Evolutionary conservation across 2,113 vertebrate genomes (phyloP).

Genomic region (Brienomyrus brachyistius): DNA sequence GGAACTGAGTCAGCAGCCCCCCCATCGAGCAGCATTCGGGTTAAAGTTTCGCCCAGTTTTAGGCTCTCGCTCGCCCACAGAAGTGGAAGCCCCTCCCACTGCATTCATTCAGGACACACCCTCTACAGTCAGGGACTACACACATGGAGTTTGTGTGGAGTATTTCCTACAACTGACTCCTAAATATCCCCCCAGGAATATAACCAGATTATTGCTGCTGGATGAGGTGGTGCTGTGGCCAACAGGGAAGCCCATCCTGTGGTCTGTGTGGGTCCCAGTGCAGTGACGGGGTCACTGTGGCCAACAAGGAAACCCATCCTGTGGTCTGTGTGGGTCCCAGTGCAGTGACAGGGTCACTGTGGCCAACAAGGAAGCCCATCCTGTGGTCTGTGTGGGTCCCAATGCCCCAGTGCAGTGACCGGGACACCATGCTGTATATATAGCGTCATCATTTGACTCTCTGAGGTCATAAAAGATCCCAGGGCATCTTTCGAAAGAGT

Average conservation of each 20-base stretch:
- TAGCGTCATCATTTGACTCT: background rate
- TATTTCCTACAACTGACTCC: background rate
- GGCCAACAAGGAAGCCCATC: no score
- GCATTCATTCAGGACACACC: background rate
- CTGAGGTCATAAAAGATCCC: background rate
- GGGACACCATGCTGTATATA: background rate
- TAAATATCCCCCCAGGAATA: background rate
- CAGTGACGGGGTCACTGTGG: no score
- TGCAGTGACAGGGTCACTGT: no score
- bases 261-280: no score
- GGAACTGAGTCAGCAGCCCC: background rate
- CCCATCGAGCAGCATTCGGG: background rate
- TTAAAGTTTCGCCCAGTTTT: background rate
- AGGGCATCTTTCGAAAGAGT: background rate
- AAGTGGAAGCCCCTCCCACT: background rate
- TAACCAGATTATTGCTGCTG: background rate
- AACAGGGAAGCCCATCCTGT: background rate
- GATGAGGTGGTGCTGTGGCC: background rate
- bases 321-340: no score
- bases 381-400: background rate
- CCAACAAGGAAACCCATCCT: no score
- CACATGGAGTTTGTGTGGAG: background rate
- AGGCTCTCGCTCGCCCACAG: background rate
- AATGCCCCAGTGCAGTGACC: background rate
- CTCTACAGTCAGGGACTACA: background rate